phyloP scores from a whole-genome alignment of 2,888 invertebrate genomes.

The Polydrusus tereticollis region DNA sequence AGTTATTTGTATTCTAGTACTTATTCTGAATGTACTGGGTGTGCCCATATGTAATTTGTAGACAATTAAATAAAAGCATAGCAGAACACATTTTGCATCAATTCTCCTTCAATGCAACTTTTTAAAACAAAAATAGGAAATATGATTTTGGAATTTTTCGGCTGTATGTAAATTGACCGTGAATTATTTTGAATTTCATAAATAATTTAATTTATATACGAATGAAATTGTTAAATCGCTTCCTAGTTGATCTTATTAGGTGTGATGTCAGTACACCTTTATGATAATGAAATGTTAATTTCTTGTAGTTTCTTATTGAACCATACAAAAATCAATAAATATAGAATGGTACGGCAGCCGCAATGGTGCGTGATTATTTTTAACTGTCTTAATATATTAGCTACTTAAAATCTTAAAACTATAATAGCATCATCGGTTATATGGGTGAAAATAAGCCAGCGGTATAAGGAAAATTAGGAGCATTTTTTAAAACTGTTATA shows the following conservation, averaged over 20 bases:
- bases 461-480: too few relatives aligned
- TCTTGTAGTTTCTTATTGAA: too few relatives aligned
- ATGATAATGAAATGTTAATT: background rate
- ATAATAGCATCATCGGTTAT: too few relatives aligned
- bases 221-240: background rate
- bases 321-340: too few relatives aligned
- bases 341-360: too few relatives aligned
- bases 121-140: background rate
- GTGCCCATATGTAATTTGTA: background rate
- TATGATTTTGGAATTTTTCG: background rate
- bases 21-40: conserved; percentile 26
- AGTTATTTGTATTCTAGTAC: conserved; percentile 21
- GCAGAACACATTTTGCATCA: too few relatives aligned
- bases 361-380: too few relatives aligned
- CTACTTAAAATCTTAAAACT: too few relatives aligned
- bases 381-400: too few relatives aligned
- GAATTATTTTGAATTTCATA: background rate
- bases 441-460: too few relatives aligned
- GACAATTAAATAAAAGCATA: background rate
- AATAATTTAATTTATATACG: background rate
- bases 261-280: background rate
- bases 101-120: too few relatives aligned
- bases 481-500: too few relatives aligned
- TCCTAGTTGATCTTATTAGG: background rate
- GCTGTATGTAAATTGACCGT: background rate